Evolutionary conservation across 30 jellyfish, hydroid and myxozoan species (phyloP).

Genomic region (Phacellophora camtschatica): DNA sequence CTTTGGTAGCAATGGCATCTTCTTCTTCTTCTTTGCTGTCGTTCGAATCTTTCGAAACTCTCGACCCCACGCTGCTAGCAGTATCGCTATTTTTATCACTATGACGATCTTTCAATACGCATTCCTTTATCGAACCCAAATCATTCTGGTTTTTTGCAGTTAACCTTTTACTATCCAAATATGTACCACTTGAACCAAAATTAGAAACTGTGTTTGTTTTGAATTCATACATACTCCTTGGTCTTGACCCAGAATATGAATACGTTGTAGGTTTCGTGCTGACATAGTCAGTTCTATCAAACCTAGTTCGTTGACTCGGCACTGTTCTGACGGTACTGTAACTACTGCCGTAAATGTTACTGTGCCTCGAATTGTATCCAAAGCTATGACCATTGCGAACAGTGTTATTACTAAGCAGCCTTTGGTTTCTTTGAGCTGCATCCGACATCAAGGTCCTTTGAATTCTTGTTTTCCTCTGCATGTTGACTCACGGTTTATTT

Average conservation of each 20-base stretch:
- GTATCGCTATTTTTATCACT: not conserved
- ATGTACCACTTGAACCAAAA: not conserved
- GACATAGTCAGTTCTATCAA: not conserved
- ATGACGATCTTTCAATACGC: not conserved
- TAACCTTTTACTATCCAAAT: not conserved
- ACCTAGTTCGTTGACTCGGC: not conserved
- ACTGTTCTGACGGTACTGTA: not conserved
- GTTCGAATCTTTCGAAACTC: not conserved
- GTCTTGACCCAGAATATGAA: not conserved
- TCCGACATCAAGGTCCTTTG: conserved; percentile 36
- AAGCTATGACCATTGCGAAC: not conserved
- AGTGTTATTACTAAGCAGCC: conserved; percentile 1
- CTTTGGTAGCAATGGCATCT: not conserved
- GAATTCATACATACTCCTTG: not conserved
- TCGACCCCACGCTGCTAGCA: too few relatives aligned
- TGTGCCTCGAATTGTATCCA: not conserved
- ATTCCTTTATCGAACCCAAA: not conserved
- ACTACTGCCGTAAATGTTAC: not conserved
- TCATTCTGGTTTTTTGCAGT: not conserved
- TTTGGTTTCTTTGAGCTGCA: conserved; percentile 48
- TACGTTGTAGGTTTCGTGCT: not conserved
- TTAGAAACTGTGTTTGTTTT: not conserved
- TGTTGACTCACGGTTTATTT: too few relatives aligned
- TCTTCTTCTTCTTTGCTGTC: not conserved
- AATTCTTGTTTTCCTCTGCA: conserved; percentile 1